A percentile compares a stretch with the other conserved stretches of the same genome.
Conservation (phyloP, 2,797 vertebrate species). For the Hipposideros larvatus region DNA sequence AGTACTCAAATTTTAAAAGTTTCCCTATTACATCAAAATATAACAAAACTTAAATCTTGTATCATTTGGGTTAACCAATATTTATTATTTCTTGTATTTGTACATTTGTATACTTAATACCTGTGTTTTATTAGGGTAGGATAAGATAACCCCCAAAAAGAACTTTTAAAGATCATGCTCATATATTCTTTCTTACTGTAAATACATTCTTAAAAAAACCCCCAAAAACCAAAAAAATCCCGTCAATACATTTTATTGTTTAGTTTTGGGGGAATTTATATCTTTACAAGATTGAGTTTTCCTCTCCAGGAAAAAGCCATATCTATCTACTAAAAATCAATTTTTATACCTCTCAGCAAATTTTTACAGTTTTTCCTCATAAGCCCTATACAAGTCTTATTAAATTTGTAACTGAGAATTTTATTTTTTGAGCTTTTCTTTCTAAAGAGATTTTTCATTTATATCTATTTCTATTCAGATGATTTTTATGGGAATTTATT, state of each 20-base stretch:
- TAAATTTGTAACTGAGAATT: not conserved
- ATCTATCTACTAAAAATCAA: not conserved
- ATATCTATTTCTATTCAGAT: not conserved
- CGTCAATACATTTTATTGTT: slow-evolving; percentile 11
- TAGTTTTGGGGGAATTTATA: not conserved
- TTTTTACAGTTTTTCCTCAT: not conserved
- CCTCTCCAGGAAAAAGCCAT: not conserved
- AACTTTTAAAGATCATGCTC: not conserved
- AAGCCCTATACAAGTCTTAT: not conserved
- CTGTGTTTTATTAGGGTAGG: not conserved
- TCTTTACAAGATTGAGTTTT: not conserved
- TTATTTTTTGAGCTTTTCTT: not conserved
- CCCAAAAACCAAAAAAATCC: not conserved
- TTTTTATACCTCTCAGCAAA: not conserved
- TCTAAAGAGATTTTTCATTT: not conserved
- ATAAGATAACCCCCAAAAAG: not conserved
- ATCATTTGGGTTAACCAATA: not conserved
- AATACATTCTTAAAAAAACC: not conserved
- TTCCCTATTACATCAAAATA: not conserved
- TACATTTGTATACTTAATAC: not conserved
- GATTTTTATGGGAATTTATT: not conserved
- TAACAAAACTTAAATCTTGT: not conserved
- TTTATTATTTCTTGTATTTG: not conserved
- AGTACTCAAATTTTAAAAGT: not conserved
- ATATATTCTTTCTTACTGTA: not conserved